Conservation (phyloP, 2,113 vertebrate species). For the Sturnira hondurensis region DNA sequence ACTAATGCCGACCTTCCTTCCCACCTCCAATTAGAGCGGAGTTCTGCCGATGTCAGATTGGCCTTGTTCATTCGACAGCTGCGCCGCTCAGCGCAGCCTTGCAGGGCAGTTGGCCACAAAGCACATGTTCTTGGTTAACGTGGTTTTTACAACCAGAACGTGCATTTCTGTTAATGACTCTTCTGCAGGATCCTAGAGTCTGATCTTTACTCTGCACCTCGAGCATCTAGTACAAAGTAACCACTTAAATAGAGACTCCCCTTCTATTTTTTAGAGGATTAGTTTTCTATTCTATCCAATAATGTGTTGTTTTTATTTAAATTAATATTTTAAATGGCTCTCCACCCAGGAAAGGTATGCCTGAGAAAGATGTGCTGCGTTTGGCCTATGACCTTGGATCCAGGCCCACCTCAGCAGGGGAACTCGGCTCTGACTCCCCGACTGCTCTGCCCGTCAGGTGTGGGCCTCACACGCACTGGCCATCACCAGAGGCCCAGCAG, state of each 20-base stretch:
- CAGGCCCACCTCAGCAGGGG: neutral
- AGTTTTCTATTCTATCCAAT: neutral
- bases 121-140: neutral
- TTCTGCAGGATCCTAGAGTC: neutral
- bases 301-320: neutral
- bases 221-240: neutral
- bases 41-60: neutral
- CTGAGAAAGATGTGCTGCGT: neutral
- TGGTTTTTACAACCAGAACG: neutral
- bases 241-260: neutral
- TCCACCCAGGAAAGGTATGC: neutral
- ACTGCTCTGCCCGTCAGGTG: neutral
- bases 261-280: neutral
- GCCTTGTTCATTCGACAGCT: neutral
- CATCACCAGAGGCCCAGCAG: neutral
- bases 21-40: neutral
- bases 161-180: neutral
- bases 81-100: neutral
- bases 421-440: neutral
- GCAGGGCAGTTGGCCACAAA: rapidly evolving
- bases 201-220: neutral
- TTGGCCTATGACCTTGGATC: neutral
- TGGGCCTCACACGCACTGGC: neutral
- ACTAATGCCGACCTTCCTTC: neutral
- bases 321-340: neutral